These are phyloP conservation scores for Oscheius sp. DNA, from an alignment of 1,140 invertebrate species.

Conservation along the genomic window DNA sequence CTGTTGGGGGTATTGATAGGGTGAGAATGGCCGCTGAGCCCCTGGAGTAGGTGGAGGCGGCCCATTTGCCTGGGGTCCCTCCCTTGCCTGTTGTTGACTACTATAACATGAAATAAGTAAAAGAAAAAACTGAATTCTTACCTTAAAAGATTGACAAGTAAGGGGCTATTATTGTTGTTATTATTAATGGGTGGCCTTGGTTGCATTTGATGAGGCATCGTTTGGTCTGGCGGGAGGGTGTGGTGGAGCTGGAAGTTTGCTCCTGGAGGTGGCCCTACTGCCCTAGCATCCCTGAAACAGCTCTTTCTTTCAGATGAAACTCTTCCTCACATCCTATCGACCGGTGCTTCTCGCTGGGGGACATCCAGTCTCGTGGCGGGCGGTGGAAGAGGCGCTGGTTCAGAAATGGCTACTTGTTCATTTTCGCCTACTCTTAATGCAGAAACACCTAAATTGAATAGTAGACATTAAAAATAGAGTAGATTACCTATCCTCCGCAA, in stretches of 20 bases:
- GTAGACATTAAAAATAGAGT: neutral
- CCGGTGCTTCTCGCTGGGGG: neutral
- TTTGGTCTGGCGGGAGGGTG: neutral
- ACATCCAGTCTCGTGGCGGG: neutral
- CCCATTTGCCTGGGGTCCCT: neutral
- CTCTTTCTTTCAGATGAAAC: neutral
- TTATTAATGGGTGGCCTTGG: constrained; percentile 7
- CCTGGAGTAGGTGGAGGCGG: neutral
- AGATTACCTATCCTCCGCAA: constrained; percentile 21
- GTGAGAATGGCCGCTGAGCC: neutral
- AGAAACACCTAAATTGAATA: constrained; percentile 1
- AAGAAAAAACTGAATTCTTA: neutral
- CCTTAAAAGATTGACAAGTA: constrained; percentile 16
- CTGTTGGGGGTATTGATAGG: neutral
- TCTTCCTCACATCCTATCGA: neutral
- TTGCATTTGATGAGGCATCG: neutral
- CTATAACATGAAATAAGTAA: neutral
- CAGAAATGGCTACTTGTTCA: neutral
- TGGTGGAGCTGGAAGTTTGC: neutral
- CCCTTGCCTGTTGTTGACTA: neutral
- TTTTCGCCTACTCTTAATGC: constrained; percentile 4
- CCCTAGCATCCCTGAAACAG: neutral
- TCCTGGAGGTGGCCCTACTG: neutral
- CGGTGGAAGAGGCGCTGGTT: neutral
- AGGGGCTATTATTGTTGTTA: constrained; percentile 21